phyloP scores from a whole-genome alignment of 2,888 invertebrate species.

The Cecidostiba fungosa region DNA sequence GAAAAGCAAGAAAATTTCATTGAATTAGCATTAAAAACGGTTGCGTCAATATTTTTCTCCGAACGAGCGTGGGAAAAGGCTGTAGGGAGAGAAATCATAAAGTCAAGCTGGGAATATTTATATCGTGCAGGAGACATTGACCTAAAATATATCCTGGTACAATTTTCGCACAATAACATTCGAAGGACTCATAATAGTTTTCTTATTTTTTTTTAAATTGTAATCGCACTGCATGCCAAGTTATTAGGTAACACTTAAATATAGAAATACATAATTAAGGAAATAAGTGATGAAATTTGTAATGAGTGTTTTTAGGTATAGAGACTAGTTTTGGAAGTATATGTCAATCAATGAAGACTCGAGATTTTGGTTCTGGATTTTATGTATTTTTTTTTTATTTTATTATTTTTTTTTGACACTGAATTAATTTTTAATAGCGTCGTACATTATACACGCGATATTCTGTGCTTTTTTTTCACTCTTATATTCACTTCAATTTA shows the following conservation, averaged over 20 bases:
- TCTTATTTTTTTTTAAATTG: conserved; percentile 5
- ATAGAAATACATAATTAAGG: conserved; percentile 9
- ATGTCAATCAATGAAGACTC: conserved; percentile 29
- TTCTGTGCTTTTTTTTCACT: conserved; percentile 30
- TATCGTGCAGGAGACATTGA: conserved; percentile 64
- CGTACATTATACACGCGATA: conserved; percentile 52
- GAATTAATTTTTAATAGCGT: conserved; percentile 61
- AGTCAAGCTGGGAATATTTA: conserved; percentile 68
- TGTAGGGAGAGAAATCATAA: conserved; percentile 52
- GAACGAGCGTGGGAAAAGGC: conserved; percentile 25
- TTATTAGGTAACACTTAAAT: conserved; percentile 8
- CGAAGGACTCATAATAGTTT: conserved; percentile 5
- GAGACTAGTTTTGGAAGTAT: conserved; percentile 13
- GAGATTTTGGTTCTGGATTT: conserved; percentile 12
- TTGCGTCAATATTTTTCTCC: conserved; percentile 49
- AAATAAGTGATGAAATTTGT: conserved; percentile 1
- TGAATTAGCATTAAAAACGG: not conserved
- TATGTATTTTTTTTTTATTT: conserved; percentile 47
- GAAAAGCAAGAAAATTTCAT: conserved; percentile 11
- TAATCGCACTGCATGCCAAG: conserved; percentile 53
- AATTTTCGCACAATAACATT: conserved; percentile 40
- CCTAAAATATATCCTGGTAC: conserved; percentile 41
- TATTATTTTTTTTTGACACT: conserved; percentile 57
- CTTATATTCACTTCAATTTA: not conserved
- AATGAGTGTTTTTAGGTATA: not conserved